Evolutionary conservation across 2,797 vertebrate genomes (phyloP).

Genomic region (Australoheros facetus): DNA sequence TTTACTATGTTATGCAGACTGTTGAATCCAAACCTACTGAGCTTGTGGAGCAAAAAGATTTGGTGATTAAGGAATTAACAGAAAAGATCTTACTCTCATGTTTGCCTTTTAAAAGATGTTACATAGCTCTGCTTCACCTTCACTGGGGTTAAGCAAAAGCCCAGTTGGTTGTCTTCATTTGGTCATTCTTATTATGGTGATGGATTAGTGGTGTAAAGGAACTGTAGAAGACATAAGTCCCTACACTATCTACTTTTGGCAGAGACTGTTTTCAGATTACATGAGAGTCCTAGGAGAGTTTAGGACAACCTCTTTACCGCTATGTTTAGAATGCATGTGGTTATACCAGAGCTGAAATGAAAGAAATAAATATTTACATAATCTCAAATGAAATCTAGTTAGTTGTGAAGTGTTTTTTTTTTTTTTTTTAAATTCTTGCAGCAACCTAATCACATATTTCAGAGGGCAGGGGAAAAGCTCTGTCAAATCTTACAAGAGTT

Average conservation of each 20-base stretch:
- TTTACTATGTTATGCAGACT: conserved; percentile 39
- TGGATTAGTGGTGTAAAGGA: conserved; percentile 1
- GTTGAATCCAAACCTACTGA: not conserved
- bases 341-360: conserved; percentile 68
- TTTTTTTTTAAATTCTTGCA: not conserved
- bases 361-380: conserved; percentile 81
- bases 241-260: conserved; percentile 31
- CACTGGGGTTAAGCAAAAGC: not conserved
- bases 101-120: conserved; percentile 32
- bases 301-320: conserved; percentile 16
- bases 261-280: conserved; percentile 42
- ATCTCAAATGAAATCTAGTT: conserved; percentile 49
- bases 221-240: conserved; percentile 16
- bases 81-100: not conserved
- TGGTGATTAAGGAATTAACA: no score
- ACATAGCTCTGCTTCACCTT: conserved; percentile 20
- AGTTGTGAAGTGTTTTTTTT: conserved; percentile 1
- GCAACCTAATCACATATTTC: rapidly evolving
- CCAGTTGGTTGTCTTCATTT: not conserved
- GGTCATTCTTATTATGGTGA: not conserved
- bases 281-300: not conserved
- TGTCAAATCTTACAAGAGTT: not conserved
- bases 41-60: no score
- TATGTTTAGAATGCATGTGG: conserved; percentile 77
- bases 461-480: not conserved